Percentiles rank a stretch among this genome's conserved stretches.
phyloP scores from a whole-genome alignment of 2,797 vertebrate genomes.

The Macroramphosus scolopax region DNA sequence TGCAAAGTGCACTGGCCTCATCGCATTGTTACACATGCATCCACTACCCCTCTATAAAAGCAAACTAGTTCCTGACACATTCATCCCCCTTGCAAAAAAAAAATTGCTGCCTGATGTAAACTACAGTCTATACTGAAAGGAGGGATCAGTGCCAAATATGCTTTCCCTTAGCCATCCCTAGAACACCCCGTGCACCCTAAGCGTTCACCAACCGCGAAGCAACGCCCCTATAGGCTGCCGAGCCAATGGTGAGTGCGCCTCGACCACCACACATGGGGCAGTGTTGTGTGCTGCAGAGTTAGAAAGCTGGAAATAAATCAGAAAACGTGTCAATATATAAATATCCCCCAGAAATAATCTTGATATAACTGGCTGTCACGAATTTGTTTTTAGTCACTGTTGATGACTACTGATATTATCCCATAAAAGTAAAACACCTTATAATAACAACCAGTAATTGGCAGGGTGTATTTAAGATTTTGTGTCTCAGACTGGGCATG shows the following conservation, averaged over 20 bases:
- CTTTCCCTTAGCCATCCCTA: constrained; percentile 77
- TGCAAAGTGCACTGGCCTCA: constrained; percentile 77
- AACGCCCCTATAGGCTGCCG: constrained; percentile 60
- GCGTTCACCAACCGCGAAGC: constrained; percentile 51
- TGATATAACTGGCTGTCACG: no score
- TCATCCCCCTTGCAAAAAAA: constrained; percentile 26
- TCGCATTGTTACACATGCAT: constrained; percentile 69
- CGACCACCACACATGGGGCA: constrained; percentile 49
- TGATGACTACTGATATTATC: no score
- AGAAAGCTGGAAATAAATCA: not conserved
- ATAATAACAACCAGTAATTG: no score
- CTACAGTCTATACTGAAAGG: constrained; percentile 61
- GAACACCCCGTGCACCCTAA: constrained; percentile 68
- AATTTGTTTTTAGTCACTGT: no score
- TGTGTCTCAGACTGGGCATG: no score
- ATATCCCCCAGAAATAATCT: no score
- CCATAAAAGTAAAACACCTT: no score
- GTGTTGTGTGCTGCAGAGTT: constrained; percentile 19
- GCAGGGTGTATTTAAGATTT: no score
- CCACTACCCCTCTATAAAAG: constrained; percentile 49
- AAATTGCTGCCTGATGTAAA: constrained; percentile 57
- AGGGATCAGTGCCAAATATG: constrained; percentile 77
- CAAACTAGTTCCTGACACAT: constrained; percentile 65
- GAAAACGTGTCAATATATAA: not conserved
- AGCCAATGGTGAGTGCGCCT: constrained; percentile 71